Percentiles rank a stretch among this genome's conserved stretches.
Evolutionary conservation across 2,113 vertebrate genomes (phyloP).

Genomic region (Taxidea taxus): DNA sequence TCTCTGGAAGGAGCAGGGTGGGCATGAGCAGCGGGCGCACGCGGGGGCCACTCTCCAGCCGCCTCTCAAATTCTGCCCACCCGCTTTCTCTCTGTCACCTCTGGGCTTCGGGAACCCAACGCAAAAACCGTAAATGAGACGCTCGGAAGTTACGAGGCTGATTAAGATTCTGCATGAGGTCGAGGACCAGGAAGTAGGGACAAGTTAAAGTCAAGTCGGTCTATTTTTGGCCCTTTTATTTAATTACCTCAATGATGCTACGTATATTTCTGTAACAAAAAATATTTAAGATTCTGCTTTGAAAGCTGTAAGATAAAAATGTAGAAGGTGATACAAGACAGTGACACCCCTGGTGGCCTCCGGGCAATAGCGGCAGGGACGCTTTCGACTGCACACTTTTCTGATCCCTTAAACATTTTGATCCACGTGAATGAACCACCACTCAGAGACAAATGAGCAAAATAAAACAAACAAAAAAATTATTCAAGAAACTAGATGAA

Average conservation of each 20-base stretch:
- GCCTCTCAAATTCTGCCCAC: background rate
- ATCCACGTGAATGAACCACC: background rate
- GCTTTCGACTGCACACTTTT: background rate
- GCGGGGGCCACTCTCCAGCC: rapidly evolving
- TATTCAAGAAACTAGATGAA: background rate
- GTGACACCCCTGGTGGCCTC: background rate
- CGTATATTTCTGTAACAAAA: background rate
- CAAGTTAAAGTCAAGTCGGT: background rate
- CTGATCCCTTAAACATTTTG: background rate
- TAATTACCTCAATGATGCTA: background rate
- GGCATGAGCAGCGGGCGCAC: rapidly evolving
- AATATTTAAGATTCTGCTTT: background rate
- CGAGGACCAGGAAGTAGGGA: background rate
- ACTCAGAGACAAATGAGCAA: background rate
- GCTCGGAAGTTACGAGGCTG: background rate
- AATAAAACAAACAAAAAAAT: background rate
- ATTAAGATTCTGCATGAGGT: background rate
- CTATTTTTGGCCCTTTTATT: background rate
- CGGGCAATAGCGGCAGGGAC: background rate
- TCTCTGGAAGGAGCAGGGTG: conserved; percentile 87
- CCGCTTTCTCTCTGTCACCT: background rate
- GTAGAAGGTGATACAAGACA: background rate
- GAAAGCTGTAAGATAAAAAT: background rate
- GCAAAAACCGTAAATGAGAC: background rate
- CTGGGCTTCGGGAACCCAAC: background rate